phyloP scores from a whole-genome alignment of 2,113 vertebrate species.

The Micromys minutus region DNA sequence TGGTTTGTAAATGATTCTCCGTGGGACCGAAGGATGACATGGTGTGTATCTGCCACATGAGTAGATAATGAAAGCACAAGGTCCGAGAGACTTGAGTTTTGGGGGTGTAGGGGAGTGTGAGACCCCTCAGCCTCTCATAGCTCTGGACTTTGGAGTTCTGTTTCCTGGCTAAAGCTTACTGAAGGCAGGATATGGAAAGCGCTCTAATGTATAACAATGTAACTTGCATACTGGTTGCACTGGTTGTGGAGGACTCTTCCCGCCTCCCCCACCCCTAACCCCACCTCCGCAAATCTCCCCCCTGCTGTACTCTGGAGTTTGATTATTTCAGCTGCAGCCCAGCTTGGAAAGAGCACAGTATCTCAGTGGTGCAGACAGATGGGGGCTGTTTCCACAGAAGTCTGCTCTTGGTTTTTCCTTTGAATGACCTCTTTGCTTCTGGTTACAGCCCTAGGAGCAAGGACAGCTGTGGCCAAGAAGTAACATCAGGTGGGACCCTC shows the following conservation, averaged over 20 bases:
- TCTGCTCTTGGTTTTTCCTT: not conserved
- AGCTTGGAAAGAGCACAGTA: accelerated
- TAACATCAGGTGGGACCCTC: accelerated
- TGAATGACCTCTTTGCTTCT: not conserved
- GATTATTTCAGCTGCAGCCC: not conserved
- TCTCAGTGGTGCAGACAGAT: not conserved
- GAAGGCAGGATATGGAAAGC: not conserved
- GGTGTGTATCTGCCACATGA: not conserved
- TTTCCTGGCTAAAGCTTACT: not conserved
- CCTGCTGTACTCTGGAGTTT: too few species aligned
- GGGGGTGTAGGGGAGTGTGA: too few species aligned
- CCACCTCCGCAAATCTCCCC: accelerated
- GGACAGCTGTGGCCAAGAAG: not conserved
- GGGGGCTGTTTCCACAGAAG: not conserved
- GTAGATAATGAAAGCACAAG: not conserved
- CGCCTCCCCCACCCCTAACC: too few species aligned
- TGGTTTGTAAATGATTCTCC: not conserved
- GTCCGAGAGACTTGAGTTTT: not conserved
- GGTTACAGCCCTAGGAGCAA: not conserved
- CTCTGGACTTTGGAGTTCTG: not conserved
- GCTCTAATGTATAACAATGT: not conserved
- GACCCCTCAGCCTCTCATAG: not conserved
- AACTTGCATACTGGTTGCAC: accelerated
- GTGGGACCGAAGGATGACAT: not conserved
- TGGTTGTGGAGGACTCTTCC: not conserved